Conservation (phyloP, 2,888 invertebrate genomes). For the Glaucopsyche alexis region DNA sequence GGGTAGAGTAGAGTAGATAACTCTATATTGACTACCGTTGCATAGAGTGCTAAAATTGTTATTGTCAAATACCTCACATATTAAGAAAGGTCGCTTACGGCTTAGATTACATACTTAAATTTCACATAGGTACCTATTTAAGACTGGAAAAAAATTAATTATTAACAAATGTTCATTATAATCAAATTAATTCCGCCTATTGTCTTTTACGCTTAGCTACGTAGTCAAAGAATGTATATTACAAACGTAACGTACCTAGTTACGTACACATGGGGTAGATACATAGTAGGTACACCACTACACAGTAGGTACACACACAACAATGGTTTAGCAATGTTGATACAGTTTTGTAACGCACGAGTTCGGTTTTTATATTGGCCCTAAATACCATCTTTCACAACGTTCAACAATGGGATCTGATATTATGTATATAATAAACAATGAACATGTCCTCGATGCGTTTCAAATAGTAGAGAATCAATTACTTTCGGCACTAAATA, state of each 20-base stretch:
- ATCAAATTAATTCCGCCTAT: neutral
- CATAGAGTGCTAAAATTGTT: no score
- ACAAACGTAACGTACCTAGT: no score
- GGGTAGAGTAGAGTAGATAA: no score
- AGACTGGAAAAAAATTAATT: neutral
- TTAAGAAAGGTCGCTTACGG: no score
- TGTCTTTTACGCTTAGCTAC: neutral
- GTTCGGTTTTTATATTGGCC: slow-evolving; percentile 32
- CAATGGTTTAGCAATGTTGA: slow-evolving; percentile 40
- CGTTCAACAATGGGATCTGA: slow-evolving; percentile 2
- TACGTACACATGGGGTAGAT: no score
- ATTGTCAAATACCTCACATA: no score
- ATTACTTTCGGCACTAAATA: no score
- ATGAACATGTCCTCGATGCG: slow-evolving; percentile 3
- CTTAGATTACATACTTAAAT: no score
- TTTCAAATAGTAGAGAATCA: neutral
- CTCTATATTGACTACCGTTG: no score
- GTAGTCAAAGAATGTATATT: no score
- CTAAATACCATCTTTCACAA: slow-evolving; percentile 30
- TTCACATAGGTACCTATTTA: no score
- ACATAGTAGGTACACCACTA: neutral
- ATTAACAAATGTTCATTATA: neutral
- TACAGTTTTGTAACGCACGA: slow-evolving; percentile 44
- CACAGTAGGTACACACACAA: slow-evolving; percentile 30
- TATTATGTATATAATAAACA: neutral